Evolutionary conservation across 2,113 vertebrate species (phyloP).

Genomic region (Kryptolebias marmoratus): DNA sequence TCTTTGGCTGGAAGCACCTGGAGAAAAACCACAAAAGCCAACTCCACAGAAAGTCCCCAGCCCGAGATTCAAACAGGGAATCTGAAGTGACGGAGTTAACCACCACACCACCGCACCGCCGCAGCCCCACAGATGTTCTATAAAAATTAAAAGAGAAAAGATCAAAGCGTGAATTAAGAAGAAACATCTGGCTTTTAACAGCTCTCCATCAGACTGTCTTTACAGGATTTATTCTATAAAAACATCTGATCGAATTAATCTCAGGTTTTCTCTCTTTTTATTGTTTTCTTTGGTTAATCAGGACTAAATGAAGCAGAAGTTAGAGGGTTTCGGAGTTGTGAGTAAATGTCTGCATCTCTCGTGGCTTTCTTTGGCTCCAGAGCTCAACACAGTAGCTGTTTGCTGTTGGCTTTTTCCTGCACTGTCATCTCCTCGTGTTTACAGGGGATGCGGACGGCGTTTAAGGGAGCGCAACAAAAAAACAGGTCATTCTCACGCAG

Average conservation of each 20-base stretch:
- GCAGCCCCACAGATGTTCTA: neutral
- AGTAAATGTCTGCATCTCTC: constrained; percentile 32
- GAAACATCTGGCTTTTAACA: constrained; percentile 6
- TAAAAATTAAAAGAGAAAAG: neutral
- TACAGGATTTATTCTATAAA: neutral
- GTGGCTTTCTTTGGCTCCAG: constrained; percentile 48
- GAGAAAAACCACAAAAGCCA: too few relatives aligned
- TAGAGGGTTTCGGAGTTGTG: constrained; percentile 24
- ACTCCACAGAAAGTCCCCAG: neutral
- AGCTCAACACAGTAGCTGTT: constrained; percentile 30
- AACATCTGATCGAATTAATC: neutral
- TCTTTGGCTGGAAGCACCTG: neutral
- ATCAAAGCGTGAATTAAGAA: neutral
- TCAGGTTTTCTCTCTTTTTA: neutral
- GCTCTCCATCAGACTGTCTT: neutral
- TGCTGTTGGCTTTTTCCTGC: constrained; percentile 40
- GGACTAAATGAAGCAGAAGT: constrained; percentile 25
- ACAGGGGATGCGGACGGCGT: constrained; percentile 29
- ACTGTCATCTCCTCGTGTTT: constrained; percentile 49
- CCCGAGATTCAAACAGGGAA: neutral
- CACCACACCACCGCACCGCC: neutral
- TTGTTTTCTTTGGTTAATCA: neutral
- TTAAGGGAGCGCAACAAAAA: constrained; percentile 17
- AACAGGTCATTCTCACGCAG: neutral
- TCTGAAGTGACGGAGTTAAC: neutral